phyloP scores from a whole-genome alignment of 2,113 vertebrate genomes.

The Salvator merianae region DNA sequence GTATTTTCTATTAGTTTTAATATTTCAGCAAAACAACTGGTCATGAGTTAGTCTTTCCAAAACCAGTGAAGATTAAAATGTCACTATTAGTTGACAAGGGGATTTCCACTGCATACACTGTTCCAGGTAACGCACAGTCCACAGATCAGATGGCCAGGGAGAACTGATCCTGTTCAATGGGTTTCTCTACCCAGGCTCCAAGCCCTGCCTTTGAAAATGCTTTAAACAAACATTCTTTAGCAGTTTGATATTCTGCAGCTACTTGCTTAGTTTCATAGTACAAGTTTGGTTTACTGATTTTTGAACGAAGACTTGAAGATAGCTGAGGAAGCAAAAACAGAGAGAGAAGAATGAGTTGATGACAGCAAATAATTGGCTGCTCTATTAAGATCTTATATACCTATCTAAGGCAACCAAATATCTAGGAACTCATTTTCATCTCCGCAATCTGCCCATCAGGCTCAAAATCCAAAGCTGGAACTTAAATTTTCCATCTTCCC shows the following conservation, averaged over 20 bases:
- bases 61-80: slow-evolving; percentile 25
- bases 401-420: not conserved
- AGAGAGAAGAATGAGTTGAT: not conserved
- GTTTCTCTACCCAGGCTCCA: slow-evolving; percentile 98
- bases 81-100: slow-evolving; percentile 50
- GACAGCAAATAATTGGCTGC: not conserved
- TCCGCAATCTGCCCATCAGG: not conserved
- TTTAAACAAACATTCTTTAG: slow-evolving; percentile 91
- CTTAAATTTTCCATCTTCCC: not conserved
- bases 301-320: slow-evolving; percentile 81
- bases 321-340: slow-evolving; percentile 72
- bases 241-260: slow-evolving; percentile 89
- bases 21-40: slow-evolving; percentile 45
- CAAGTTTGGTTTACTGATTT: slow-evolving; percentile 83
- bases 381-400: not conserved
- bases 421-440: not conserved
- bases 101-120: slow-evolving; percentile 49
- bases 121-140: slow-evolving; percentile 49
- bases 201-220: slow-evolving; percentile 96
- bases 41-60: slow-evolving; percentile 35
- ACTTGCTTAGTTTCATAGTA: slow-evolving; percentile 97
- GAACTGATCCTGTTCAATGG: slow-evolving; percentile 98
- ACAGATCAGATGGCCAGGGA: slow-evolving; percentile 81
- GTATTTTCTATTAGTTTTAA: slow-evolving; percentile 39
- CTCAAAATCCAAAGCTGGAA: not conserved